Evolutionary conservation across 2,113 vertebrate genomes (phyloP), one percentile per base, ranked within the genome.

Genomic region (Nerophis ophidion): DNA sequence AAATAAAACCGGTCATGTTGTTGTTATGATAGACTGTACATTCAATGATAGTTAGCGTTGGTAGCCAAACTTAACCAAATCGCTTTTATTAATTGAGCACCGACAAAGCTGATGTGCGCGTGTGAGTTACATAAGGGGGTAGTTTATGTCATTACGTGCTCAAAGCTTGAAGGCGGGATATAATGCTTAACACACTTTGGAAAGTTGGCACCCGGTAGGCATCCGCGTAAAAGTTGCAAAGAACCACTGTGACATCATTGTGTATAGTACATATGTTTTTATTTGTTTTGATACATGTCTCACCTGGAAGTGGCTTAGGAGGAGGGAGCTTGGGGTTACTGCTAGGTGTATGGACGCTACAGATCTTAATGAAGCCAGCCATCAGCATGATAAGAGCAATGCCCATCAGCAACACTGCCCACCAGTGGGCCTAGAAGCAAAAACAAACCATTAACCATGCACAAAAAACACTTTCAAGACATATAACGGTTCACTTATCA

Each of bases 321-420:
- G 95, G 97, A 34, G 97, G 97, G 61, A 99, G 90, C 89, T 98
- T 99, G 78, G 97, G 97, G 83, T 99, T 99, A 85, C 97, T 99
- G 91, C 95, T 98, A 38, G 97, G 97, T 53, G 97, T 99, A 65
- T 99, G 97, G 59, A 99, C 97, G 71, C 97, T 99, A 81, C 97
- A 99, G 86, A 99, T 98, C 84, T 98, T 98, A 77, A 99, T 99
- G 87, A 99, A 99, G 52, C 96, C 97, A 47, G 97, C 97, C 97
- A 99, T 99, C 66, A 99, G 84, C 95, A 99, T 98, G 84, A 99
- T 98, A 77, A 99, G 88, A 48, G 97, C 97, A 46, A 99, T 96
- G 49, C 95, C 97, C 97, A 99, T 99, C 71, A 99, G 83, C 44
- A 98, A 76, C 33, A 99, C 97, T 38, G 97, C 97, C 97, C 97